phyloP scores from a whole-genome alignment of 2,113 vertebrate genomes.

The Puma concolor region DNA sequence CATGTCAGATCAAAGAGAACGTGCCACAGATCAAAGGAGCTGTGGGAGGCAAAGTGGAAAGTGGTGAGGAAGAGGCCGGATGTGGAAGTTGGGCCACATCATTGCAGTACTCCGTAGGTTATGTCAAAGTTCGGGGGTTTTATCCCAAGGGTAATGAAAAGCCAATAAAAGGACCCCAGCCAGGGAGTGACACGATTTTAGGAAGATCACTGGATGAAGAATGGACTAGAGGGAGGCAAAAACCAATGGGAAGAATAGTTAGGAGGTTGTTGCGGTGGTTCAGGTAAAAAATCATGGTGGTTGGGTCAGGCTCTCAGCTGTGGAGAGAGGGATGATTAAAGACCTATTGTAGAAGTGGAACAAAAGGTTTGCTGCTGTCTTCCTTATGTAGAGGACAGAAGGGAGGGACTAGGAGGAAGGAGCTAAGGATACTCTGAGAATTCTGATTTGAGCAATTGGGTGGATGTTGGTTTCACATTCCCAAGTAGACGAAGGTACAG shows the following conservation, averaged over 20 bases:
- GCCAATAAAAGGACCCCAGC: neutral
- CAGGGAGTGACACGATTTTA: neutral
- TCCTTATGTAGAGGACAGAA: neutral
- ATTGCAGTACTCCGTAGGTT: neutral
- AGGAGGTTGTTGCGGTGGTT: neutral
- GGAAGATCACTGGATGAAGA: neutral
- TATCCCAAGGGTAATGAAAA: conserved; percentile 13
- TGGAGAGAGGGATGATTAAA: neutral
- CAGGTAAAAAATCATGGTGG: neutral
- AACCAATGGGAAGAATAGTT: neutral
- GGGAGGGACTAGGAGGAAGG: neutral
- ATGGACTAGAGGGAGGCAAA: neutral
- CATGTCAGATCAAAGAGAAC: neutral
- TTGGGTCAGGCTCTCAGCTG: neutral
- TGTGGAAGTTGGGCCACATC: neutral
- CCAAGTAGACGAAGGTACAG: neutral
- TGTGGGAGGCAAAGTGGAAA: neutral
- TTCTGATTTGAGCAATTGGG: neutral
- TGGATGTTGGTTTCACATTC: neutral
- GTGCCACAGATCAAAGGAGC: neutral
- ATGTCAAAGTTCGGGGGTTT: neutral
- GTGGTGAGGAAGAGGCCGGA: neutral
- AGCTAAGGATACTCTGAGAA: neutral
- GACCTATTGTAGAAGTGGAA: neutral
- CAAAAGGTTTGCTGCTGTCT: neutral